Evolutionary conservation across 2,797 vertebrate genomes (phyloP).

Genomic region (Synanceia verrucosa): DNA sequence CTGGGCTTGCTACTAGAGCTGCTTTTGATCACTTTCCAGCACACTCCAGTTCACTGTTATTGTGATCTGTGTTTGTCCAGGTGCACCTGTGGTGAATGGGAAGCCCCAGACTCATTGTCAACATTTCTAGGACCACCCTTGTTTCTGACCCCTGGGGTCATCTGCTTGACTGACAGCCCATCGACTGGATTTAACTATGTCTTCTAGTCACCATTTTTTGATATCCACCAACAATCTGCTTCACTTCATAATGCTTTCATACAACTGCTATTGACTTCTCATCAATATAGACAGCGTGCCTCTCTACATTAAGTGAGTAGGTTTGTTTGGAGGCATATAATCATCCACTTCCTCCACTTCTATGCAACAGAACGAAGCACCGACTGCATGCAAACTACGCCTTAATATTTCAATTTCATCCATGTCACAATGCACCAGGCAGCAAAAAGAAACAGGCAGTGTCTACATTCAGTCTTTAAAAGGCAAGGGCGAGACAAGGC

Average conservation of each 20-base stretch:
- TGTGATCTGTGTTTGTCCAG: background rate
- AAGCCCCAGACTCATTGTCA: constrained; percentile 3
- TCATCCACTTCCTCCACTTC: background rate
- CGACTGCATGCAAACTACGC: background rate
- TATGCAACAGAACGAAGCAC: background rate
- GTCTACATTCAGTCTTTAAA: constrained; percentile 13
- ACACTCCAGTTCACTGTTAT: background rate
- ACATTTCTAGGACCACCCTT: background rate
- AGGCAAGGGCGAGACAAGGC: background rate
- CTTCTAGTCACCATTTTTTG: constrained; percentile 19
- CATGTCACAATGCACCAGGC: constrained; percentile 5
- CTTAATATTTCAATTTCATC: constrained; percentile 24
- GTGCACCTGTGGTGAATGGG: background rate
- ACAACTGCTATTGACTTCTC: constrained; percentile 22
- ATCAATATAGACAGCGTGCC: background rate
- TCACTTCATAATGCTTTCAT: constrained; percentile 19
- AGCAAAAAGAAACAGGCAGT: constrained; percentile 1
- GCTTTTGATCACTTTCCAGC: background rate
- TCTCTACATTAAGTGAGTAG: background rate
- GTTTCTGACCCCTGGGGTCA: constrained; percentile 4
- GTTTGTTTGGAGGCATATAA: background rate
- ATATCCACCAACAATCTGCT: constrained; percentile 14
- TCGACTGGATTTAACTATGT: constrained; percentile 23
- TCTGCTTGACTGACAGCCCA: constrained; percentile 10
- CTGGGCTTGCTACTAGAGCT: background rate